Conservation (phyloP, 2,888 invertebrate species). For the Diaphora mendica region DNA sequence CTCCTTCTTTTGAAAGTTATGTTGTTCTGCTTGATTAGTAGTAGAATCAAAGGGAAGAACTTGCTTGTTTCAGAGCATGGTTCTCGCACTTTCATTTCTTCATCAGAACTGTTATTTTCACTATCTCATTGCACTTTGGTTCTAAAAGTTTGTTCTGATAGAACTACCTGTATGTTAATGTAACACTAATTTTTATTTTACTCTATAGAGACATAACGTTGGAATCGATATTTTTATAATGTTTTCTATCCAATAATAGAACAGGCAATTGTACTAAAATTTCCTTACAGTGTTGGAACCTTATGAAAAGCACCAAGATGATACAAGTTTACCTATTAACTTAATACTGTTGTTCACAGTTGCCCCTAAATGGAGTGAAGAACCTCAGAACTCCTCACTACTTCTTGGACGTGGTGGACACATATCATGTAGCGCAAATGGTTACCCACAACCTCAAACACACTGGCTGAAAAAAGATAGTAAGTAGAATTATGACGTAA, state of each 20-base stretch:
- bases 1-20: no score
- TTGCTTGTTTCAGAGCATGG: no score
- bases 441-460: slow-evolving; percentile 92
- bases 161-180: no score
- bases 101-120: no score
- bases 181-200: no score
- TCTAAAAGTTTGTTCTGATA: no score
- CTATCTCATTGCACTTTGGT: no score
- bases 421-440: slow-evolving; percentile 92
- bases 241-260: background rate
- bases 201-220: no score
- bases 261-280: background rate
- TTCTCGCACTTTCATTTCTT: no score
- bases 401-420: slow-evolving; percentile 91
- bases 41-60: no score
- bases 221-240: no score
- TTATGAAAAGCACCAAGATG: background rate
- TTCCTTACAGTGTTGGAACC: background rate
- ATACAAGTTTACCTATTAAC: background rate
- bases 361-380: slow-evolving; percentile 92
- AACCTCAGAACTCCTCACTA: slow-evolving; percentile 91
- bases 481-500: slow-evolving; percentile 64
- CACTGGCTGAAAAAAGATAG: slow-evolving; percentile 92
- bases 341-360: slow-evolving; percentile 79
- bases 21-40: no score